A percentile compares a stretch with the other conserved stretches of the same genome.
phyloP scores from a whole-genome alignment of 2,797 vertebrate genomes.

The Macroramphosus scolopax region DNA sequence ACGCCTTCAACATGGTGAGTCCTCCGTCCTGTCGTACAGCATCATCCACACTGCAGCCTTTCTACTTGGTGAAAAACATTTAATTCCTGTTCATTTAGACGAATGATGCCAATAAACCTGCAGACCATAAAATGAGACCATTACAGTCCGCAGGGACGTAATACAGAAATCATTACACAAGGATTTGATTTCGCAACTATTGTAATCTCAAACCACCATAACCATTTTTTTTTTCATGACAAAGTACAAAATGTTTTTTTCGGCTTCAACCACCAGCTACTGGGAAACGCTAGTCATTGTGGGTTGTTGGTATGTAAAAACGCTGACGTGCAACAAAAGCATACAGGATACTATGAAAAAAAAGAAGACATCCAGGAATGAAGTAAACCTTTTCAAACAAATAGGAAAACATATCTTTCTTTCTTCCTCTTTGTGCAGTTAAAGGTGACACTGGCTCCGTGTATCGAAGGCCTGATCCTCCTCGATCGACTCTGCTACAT shows the following conservation, averaged over 20 bases:
- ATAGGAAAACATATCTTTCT: not conserved
- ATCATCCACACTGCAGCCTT: too few species aligned
- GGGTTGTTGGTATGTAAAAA: too few species aligned
- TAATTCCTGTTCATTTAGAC: constrained; percentile 24
- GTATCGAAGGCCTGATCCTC: constrained; percentile 92
- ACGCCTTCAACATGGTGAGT: constrained; percentile 94
- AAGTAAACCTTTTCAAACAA: too few species aligned
- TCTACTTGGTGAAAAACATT: too few species aligned
- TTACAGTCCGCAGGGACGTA: constrained; percentile 23
- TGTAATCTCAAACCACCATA: constrained; percentile 44
- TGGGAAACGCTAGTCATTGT: too few species aligned
- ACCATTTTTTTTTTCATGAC: constrained; percentile 41
- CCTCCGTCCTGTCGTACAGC: too few species aligned
- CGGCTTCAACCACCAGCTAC: too few species aligned
- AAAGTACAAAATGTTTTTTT: constrained; percentile 35
- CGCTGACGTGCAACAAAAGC: too few species aligned
- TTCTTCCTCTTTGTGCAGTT: constrained; percentile 74
- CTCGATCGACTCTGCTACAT: constrained; percentile 95
- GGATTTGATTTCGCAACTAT: constrained; percentile 41
- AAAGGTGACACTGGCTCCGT: constrained; percentile 92
- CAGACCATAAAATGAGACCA: constrained; percentile 38
- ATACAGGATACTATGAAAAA: too few species aligned
- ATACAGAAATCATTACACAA: constrained; percentile 19
- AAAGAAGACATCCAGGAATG: too few species aligned
- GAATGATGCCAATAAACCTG: constrained; percentile 22